Percentiles rank a stretch among this genome's conserved stretches.
Conservation (phyloP, 2,797 vertebrate species). For the Momotus momota region DNA sequence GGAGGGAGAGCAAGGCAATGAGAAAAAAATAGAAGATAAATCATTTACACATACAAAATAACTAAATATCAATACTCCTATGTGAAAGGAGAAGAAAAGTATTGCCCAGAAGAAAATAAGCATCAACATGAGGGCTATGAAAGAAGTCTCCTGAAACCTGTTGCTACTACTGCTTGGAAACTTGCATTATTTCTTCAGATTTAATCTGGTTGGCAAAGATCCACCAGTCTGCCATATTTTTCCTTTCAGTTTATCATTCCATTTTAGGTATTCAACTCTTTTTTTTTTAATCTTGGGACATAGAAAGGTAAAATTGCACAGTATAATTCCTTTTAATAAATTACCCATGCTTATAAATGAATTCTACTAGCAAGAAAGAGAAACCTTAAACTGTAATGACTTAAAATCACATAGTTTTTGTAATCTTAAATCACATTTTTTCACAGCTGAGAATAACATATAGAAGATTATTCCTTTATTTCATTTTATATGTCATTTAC, state of each 20-base stretch:
- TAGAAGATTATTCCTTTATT: not conserved
- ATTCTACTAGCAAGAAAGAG: not conserved
- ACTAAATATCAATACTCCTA: not conserved
- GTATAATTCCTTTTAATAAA: not conserved
- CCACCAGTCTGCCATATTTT: not conserved
- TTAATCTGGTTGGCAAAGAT: not conserved
- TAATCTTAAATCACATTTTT: not conserved
- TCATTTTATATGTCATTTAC: not conserved
- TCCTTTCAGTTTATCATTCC: not conserved
- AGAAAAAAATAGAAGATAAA: not conserved
- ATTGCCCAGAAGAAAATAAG: not conserved
- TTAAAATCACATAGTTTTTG: not conserved
- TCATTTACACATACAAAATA: conserved; percentile 14
- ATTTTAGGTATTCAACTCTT: not conserved
- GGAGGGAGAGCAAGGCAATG: not conserved
- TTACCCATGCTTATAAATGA: not conserved
- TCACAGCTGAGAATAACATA: not conserved
- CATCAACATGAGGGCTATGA: not conserved
- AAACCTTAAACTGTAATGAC: not conserved
- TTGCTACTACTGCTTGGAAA: conserved; percentile 4
- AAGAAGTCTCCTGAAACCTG: conserved; percentile 16
- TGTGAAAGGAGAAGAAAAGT: not conserved
- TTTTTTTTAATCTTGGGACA: not conserved
- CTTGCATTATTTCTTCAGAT: not conserved
- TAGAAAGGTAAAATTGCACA: not conserved